Evolutionary conservation across 2,797 vertebrate species (phyloP).

Genomic region (Ptychobarbus kaznakovi): DNA sequence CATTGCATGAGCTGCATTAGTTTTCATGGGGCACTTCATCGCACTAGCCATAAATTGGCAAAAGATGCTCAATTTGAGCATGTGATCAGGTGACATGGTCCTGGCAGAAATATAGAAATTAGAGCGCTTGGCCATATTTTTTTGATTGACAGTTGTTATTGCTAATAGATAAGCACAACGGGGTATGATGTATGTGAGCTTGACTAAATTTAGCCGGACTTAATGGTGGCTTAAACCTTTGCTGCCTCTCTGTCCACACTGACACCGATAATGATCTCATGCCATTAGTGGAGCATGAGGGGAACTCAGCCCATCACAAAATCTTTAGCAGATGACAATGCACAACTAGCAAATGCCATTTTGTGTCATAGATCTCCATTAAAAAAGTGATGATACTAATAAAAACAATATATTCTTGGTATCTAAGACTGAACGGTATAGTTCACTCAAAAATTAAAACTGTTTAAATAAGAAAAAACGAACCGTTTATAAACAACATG

Average conservation of each 20-base stretch:
- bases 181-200: slow-evolving; percentile 33
- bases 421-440: not conserved
- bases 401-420: not conserved
- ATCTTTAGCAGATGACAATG: slow-evolving; percentile 3
- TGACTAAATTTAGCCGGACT: slow-evolving; percentile 46
- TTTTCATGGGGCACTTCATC: not conserved
- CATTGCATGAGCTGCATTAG: slow-evolving; percentile 23
- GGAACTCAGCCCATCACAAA: slow-evolving; percentile 14
- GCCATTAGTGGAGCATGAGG: slow-evolving; percentile 22
- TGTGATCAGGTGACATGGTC: not conserved
- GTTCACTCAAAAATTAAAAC: not conserved
- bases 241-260: slow-evolving; percentile 10
- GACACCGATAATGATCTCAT: slow-evolving; percentile 37
- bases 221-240: slow-evolving; percentile 45
- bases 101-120: slow-evolving; percentile 36
- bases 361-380: not conserved
- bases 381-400: not conserved
- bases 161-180: slow-evolving; percentile 36
- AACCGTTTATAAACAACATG: not conserved
- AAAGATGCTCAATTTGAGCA: slow-evolving; percentile 29
- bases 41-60: slow-evolving; percentile 28
- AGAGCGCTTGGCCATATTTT: slow-evolving; percentile 20
- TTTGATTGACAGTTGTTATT: slow-evolving; percentile 55
- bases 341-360: slow-evolving; percentile 4
- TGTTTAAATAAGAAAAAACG: too few relatives aligned